phyloP scores from a whole-genome alignment of 2,888 invertebrate genomes.

The Ypsolopha sequella region DNA sequence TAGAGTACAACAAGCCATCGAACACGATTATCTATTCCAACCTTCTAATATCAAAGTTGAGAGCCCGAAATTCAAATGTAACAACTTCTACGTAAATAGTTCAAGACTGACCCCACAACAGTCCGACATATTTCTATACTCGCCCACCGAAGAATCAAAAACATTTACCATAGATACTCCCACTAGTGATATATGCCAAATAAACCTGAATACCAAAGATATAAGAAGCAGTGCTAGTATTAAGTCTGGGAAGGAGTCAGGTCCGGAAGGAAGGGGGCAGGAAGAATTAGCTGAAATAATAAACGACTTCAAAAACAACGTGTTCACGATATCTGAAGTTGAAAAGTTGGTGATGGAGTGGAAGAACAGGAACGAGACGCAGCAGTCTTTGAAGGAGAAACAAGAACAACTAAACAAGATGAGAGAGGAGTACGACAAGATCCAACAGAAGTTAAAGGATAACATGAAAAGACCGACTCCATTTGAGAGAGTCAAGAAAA shows the following conservation, averaged over 20 bases:
- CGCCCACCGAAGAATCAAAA: constrained; percentile 63
- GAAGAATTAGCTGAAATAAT: constrained; percentile 89
- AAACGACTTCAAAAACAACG: constrained; percentile 90
- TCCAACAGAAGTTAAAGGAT: constrained; percentile 82
- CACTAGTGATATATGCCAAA: constrained; percentile 64
- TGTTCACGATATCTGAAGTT: constrained; percentile 86
- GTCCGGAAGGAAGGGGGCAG: constrained; percentile 67
- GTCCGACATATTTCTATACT: constrained; percentile 55
- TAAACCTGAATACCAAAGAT: constrained; percentile 55
- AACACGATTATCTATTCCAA: constrained; percentile 72
- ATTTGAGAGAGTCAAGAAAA: constrained; percentile 82
- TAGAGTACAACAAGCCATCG: constrained; percentile 60
- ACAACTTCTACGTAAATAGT: constrained; percentile 58
- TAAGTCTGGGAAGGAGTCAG: constrained; percentile 52
- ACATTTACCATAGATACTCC: constrained; percentile 58
- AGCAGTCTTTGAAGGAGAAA: constrained; percentile 87
- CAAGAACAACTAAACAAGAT: constrained; percentile 85
- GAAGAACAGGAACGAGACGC: constrained; percentile 89
- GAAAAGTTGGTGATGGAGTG: constrained; percentile 89
- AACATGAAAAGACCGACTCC: constrained; percentile 83
- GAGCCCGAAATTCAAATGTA: constrained; percentile 59
- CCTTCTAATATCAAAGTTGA: constrained; percentile 74
- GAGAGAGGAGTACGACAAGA: constrained; percentile 85
- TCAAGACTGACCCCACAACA: constrained; percentile 53
- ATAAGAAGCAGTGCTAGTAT: constrained; percentile 43